Evolutionary conservation across 1,140 invertebrate species (phyloP).

Genomic region (Macrobrachium rosenbergii): DNA sequence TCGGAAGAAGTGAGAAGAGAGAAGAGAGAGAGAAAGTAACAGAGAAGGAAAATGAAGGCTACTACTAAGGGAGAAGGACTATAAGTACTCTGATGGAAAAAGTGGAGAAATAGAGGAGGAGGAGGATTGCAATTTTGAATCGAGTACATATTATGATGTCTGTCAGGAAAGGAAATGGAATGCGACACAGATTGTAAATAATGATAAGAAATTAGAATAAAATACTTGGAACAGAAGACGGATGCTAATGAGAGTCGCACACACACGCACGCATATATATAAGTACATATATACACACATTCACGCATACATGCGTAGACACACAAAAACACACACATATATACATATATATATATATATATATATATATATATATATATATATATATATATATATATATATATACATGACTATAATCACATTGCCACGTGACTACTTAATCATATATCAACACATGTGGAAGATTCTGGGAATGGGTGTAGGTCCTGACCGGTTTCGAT

Average conservation of each 20-base stretch:
- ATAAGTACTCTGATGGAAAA: not conserved
- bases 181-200: no score
- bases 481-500: no score
- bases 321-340: conserved; percentile 10
- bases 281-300: not conserved
- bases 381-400: no score
- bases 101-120: not conserved
- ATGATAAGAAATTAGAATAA: no score
- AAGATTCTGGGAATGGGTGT: no score
- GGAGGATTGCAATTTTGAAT: no score
- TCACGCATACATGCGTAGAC: not conserved
- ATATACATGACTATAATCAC: conserved; percentile 14
- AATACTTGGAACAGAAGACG: no score
- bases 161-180: no score
- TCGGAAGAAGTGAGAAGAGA: not conserved
- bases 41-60: not conserved
- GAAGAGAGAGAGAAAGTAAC: not conserved
- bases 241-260: no score
- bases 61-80: not conserved
- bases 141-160: no score
- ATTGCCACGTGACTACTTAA: conserved; percentile 12
- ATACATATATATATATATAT: not conserved
- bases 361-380: not conserved
- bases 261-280: no score
- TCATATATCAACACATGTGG: no score